phyloP scores from a whole-genome alignment of 2,888 invertebrate species.

The Tanaodytes sp. region DNA sequence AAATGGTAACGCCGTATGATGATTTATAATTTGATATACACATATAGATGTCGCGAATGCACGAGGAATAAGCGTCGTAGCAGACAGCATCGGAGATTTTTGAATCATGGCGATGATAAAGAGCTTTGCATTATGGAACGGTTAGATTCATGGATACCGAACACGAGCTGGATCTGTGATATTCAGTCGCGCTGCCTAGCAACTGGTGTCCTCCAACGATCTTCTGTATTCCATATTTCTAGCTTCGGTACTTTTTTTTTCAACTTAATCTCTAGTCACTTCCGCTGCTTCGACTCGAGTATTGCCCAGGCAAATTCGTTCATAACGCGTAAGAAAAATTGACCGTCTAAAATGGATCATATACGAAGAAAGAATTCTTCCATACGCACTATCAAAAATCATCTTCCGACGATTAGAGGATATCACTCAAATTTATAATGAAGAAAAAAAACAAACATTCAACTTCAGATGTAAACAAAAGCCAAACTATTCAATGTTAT shows the following conservation, averaged over 20 bases:
- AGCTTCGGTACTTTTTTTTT: conserved; percentile 22
- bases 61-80: conserved; percentile 36
- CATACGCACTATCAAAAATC: neutral
- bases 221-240: conserved; percentile 42
- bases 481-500: too few relatives aligned
- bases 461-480: too few relatives aligned
- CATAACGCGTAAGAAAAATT: too few relatives aligned
- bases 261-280: conserved; percentile 22
- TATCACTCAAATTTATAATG: too few relatives aligned
- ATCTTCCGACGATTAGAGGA: too few relatives aligned
- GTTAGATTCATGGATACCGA: conserved; percentile 56
- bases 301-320: too few relatives aligned
- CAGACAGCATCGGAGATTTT: conserved; percentile 39
- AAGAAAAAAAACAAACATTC: too few relatives aligned
- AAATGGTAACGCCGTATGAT: too few relatives aligned
- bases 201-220: conserved; percentile 68
- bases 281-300: too few relatives aligned
- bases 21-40: too few relatives aligned
- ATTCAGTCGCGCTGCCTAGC: conserved; percentile 70
- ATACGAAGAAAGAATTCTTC: neutral
- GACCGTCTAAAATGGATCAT: too few relatives aligned
- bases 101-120: conserved; percentile 58
- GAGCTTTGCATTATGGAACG: conserved; percentile 62
- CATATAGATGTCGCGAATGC: too few relatives aligned
- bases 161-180: conserved; percentile 59